A percentile compares a stretch with the other conserved stretches of the same genome.
Conservation (phyloP, 2,888 invertebrate species). For the Minunthozetes semirufus region DNA sequence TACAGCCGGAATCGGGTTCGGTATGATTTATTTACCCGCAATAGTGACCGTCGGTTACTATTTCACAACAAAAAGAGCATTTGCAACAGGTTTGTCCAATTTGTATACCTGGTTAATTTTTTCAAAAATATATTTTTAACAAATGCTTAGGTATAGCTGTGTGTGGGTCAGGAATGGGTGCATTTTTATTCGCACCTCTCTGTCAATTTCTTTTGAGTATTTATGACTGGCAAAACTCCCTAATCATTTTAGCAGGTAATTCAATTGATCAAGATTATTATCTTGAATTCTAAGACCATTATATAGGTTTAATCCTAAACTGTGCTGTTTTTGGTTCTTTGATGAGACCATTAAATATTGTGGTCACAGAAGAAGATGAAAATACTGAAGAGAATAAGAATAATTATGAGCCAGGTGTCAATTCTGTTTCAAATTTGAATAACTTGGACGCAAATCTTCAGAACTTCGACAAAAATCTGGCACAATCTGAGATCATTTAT, state of each 20-base stretch:
- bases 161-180: constrained; percentile 91
- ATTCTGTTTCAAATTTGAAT: background rate
- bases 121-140: too few species aligned
- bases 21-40: constrained; percentile 88
- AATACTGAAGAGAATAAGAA: background rate
- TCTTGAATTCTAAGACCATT: too few species aligned
- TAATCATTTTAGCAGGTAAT: constrained; percentile 58
- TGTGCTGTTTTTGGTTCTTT: constrained; percentile 49
- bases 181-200: constrained; percentile 88
- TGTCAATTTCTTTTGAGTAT: constrained; percentile 68
- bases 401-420: constrained; percentile 3
- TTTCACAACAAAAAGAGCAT: constrained; percentile 87
- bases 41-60: constrained; percentile 96
- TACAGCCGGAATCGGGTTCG: constrained; percentile 69
- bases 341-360: constrained; percentile 50
- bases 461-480: background rate
- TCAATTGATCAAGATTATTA: background rate
- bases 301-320: constrained; percentile 41
- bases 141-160: constrained; percentile 58
- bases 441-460: background rate
- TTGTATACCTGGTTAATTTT: too few species aligned
- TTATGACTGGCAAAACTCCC: constrained; percentile 81
- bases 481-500: background rate
- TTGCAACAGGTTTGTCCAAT: constrained; percentile 64
- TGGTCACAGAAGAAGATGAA: background rate